A percentile compares a stretch with the other conserved stretches of the same genome.
Conservation (phyloP, 2,113 vertebrate species). For the Sinocyclocheilus anophthalmus region DNA sequence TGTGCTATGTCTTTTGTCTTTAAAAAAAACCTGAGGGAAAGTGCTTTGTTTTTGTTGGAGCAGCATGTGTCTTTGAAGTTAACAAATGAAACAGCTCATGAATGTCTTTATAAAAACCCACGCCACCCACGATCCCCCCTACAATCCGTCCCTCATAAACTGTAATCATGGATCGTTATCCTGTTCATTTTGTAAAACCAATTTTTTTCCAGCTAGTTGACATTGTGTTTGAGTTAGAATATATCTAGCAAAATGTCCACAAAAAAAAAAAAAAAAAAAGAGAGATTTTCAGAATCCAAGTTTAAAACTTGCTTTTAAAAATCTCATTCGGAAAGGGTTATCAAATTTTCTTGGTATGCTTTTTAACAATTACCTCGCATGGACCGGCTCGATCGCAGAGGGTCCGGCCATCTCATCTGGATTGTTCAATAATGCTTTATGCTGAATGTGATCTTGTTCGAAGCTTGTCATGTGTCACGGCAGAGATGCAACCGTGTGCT, state of each 20-base stretch:
- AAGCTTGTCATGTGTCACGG: neutral
- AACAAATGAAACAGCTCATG: slow-evolving; percentile 64
- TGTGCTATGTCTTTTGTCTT: neutral
- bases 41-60: neutral
- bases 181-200: neutral
- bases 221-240: neutral
- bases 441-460: slow-evolving; percentile 8
- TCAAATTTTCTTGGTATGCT: neutral
- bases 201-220: neutral
- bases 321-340: neutral
- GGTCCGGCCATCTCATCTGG: neutral
- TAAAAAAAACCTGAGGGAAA: neutral
- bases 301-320: neutral
- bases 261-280: no score
- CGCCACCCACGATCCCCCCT: slow-evolving; percentile 1
- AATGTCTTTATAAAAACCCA: slow-evolving; percentile 63
- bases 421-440: slow-evolving; percentile 8
- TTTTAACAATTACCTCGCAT: neutral
- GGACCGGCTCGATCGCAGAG: neutral
- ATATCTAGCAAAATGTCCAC: no score
- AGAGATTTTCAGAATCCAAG: neutral
- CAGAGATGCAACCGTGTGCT: neutral
- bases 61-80: slow-evolving; percentile 16
- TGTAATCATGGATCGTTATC: neutral
- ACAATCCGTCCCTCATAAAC: neutral